These are phyloP conservation scores for Cettia cetti DNA, from an alignment of 2,113 vertebrate species.

Conservation along the genomic window DNA sequence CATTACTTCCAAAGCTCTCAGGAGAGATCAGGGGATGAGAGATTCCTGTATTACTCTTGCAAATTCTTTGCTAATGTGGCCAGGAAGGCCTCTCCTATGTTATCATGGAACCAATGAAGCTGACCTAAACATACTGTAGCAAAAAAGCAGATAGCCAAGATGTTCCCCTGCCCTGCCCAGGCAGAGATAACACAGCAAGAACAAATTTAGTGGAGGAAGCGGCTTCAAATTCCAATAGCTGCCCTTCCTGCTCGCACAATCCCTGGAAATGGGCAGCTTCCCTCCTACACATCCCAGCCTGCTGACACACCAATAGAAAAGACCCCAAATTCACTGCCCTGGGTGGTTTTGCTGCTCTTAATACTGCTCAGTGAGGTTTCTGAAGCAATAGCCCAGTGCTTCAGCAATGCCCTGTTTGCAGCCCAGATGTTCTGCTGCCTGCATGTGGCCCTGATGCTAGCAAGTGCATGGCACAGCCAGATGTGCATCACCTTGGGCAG, in stretches of 20 bases:
- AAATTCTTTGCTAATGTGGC: slow-evolving; percentile 20
- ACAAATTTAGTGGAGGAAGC: slow-evolving; percentile 54
- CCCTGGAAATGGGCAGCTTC: slow-evolving; percentile 71
- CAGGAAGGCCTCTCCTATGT: slow-evolving; percentile 24
- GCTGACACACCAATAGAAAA: slow-evolving; percentile 6
- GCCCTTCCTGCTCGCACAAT: slow-evolving; percentile 66
- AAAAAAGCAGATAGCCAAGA: slow-evolving; percentile 48
- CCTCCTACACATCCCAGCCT: slow-evolving; percentile 43
- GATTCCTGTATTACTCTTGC: neutral
- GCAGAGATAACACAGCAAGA: slow-evolving; percentile 52
- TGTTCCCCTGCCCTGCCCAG: slow-evolving; percentile 42
- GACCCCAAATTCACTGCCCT: slow-evolving; percentile 19
- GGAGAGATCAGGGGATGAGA: neutral
- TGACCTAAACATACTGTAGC: slow-evolving; percentile 29
- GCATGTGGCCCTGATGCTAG: neutral
- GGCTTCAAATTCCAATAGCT: slow-evolving; percentile 14
- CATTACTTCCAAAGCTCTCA: neutral
- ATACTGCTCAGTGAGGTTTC: neutral
- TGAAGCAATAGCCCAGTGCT: neutral
- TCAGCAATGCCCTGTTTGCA: neutral
- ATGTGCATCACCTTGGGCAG: neutral
- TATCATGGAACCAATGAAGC: slow-evolving; percentile 28
- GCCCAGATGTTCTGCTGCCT: neutral
- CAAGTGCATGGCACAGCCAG: accelerated
- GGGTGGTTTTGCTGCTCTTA: neutral